Conservation (phyloP, 2,797 vertebrate species). For the Aldrovandia affinis region DNA sequence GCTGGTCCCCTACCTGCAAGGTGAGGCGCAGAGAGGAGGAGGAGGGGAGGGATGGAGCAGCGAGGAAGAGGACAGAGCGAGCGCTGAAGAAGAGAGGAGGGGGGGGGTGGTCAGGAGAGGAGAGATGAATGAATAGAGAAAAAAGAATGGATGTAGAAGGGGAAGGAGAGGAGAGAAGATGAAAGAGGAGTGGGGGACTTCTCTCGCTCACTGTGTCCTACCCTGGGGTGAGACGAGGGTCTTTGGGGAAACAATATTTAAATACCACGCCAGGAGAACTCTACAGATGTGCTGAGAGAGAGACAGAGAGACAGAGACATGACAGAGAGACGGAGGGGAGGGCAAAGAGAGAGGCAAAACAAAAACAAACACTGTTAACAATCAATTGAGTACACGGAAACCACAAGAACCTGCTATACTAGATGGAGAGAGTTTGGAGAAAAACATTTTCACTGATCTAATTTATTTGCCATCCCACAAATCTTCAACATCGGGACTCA, state of each 20-base stretch:
- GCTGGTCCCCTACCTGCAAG: constrained; percentile 41
- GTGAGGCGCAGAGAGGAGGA: neutral
- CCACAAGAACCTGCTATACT: too few species aligned
- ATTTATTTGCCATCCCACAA: too few species aligned
- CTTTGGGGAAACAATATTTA: neutral
- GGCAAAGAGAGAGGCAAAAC: neutral
- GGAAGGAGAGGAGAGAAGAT: neutral
- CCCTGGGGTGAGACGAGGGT: neutral
- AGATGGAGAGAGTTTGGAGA: too few species aligned
- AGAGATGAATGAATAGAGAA: neutral
- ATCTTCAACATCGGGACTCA: too few species aligned
- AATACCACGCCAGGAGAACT: constrained; percentile 42
- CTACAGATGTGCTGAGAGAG: neutral
- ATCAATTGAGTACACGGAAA: too few species aligned
- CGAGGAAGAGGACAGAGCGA: neutral
- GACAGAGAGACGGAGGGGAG: neutral
- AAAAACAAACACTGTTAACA: too few species aligned
- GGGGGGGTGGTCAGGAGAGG: neutral
- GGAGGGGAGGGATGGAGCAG: neutral
- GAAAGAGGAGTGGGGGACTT: neutral
- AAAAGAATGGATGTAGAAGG: neutral
- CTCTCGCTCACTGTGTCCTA: too few species aligned
- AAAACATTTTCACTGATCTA: too few species aligned
- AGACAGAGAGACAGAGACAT: too few species aligned
- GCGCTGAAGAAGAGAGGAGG: neutral